Percentiles rank a stretch among this genome's conserved stretches.
These are phyloP conservation scores for Ormyrus nitidulus DNA, from an alignment of 2,888 invertebrate genomes.

Conservation along the genomic window DNA sequence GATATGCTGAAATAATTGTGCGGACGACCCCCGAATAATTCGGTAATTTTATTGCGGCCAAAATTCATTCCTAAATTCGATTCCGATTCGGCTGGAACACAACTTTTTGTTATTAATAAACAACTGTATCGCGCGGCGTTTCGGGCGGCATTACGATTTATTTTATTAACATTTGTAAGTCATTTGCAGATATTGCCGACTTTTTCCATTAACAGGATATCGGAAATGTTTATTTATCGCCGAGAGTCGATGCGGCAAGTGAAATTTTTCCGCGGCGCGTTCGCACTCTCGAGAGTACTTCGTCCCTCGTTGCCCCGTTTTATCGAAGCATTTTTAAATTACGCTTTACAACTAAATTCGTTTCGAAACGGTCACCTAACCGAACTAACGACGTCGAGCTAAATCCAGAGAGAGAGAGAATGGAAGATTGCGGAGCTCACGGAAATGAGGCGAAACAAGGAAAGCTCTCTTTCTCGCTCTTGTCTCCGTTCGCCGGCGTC, in stretches of 20 bases:
- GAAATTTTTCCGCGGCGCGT: too few relatives aligned
- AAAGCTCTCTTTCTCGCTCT: conserved; percentile 19
- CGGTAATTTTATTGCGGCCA: conserved; percentile 48
- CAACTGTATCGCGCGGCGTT: neutral
- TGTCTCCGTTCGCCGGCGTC: conserved; percentile 8
- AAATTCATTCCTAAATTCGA: conserved; percentile 43
- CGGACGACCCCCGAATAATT: conserved; percentile 40
- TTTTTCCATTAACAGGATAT: conserved; percentile 8
- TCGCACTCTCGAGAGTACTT: too few relatives aligned
- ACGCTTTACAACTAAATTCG: too few relatives aligned
- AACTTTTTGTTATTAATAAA: conserved; percentile 50
- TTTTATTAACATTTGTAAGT: conserved; percentile 20
- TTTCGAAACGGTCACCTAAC: too few relatives aligned
- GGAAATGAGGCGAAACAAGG: conserved; percentile 3
- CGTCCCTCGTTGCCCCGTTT: too few relatives aligned
- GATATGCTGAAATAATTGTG: conserved; percentile 36
- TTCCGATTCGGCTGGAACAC: conserved; percentile 25
- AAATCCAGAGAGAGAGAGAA: neutral
- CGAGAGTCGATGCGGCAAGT: too few relatives aligned
- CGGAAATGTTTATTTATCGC: neutral
- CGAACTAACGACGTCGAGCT: too few relatives aligned
- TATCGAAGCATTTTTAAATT: too few relatives aligned
- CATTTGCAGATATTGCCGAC: conserved; percentile 12
- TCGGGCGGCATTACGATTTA: neutral
- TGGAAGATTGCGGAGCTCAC: neutral